Conservation (phyloP, 1,140 invertebrate species). For the Formica selysi region DNA sequence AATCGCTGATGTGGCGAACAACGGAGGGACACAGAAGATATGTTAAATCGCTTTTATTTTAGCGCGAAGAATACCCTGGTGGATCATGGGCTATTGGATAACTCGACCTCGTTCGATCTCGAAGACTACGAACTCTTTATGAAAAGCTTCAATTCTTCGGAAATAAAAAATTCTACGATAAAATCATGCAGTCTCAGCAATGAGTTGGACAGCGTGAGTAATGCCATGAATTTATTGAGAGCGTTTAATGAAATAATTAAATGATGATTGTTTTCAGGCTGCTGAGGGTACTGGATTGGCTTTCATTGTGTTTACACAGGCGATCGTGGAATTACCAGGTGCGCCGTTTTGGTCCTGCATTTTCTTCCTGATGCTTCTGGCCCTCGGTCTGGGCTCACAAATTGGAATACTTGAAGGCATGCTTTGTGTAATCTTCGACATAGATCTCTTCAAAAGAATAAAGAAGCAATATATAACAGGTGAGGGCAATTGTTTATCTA, state of each 20-base stretch:
- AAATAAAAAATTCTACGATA: slow-evolving; percentile 83
- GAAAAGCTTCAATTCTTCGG: slow-evolving; percentile 82
- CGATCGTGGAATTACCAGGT: slow-evolving; percentile 95
- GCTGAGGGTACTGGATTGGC: slow-evolving; percentile 97
- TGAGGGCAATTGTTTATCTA: slow-evolving; percentile 77
- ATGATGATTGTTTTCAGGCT: slow-evolving; percentile 85
- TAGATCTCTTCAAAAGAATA: slow-evolving; percentile 95
- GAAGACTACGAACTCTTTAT: slow-evolving; percentile 86
- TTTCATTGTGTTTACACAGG: slow-evolving; percentile 97
- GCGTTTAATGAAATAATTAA: not conserved
- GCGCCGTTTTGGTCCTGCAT: slow-evolving; percentile 97
- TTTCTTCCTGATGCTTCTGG: slow-evolving; percentile 97
- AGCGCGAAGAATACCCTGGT: slow-evolving; percentile 80
- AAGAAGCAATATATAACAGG: slow-evolving; percentile 95
- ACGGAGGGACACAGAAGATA: slow-evolving; percentile 44
- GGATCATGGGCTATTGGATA: slow-evolving; percentile 85
- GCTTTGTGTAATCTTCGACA: slow-evolving; percentile 97
- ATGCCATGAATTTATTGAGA: not conserved
- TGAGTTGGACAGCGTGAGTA: slow-evolving; percentile 91
- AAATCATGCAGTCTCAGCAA: slow-evolving; percentile 90
- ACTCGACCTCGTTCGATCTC: slow-evolving; percentile 84
- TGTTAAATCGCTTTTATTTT: slow-evolving; percentile 50
- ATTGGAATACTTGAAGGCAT: slow-evolving; percentile 97
- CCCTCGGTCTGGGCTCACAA: slow-evolving; percentile 95
- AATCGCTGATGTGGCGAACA: slow-evolving; percentile 22